A percentile compares a stretch with the other conserved stretches of the same genome.
phyloP scores from a whole-genome alignment of 2,113 vertebrate species.

The Talpa occidentalis region DNA sequence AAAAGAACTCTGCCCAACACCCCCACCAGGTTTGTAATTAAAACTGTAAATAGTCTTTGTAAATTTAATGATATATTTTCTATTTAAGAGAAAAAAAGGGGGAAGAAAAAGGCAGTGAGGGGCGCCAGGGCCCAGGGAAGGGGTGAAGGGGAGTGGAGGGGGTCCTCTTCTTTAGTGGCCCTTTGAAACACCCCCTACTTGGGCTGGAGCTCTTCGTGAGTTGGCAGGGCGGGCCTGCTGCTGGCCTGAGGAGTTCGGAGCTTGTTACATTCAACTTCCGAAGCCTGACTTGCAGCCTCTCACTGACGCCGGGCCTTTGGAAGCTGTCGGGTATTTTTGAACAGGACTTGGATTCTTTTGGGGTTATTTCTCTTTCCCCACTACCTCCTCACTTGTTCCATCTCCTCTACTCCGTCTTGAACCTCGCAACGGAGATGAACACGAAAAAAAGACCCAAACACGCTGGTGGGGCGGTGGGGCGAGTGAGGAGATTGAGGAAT shows the following conservation, averaged over 20 bases:
- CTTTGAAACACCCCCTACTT: slow-evolving; percentile 19
- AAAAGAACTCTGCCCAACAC: slow-evolving; percentile 76
- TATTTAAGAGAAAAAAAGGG: slow-evolving; percentile 88
- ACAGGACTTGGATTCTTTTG: slow-evolving; percentile 51
- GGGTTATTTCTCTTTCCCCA: not conserved
- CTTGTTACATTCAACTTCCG: slow-evolving; percentile 60
- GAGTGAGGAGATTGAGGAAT: not conserved
- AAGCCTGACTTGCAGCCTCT: slow-evolving; percentile 70
- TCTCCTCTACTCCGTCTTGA: slow-evolving; percentile 34
- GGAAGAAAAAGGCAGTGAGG: not conserved
- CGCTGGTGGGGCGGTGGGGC: not conserved
- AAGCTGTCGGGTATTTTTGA: slow-evolving; percentile 74
- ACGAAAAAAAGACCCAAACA: not conserved
- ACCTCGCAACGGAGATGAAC: slow-evolving; percentile 53
- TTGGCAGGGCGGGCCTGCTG: slow-evolving; percentile 63
- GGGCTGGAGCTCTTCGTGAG: slow-evolving; percentile 40
- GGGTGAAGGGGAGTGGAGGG: not conserved
- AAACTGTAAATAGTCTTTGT: slow-evolving; percentile 96
- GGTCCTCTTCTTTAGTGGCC: slow-evolving; percentile 50
- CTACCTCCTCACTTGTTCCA: slow-evolving; percentile 38
- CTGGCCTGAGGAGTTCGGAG: slow-evolving; percentile 46
- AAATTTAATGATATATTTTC: slow-evolving; percentile 93
- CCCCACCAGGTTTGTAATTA: slow-evolving; percentile 88
- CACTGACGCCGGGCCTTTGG: slow-evolving; percentile 56
- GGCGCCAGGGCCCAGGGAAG: not conserved